Conservation (phyloP, 2,888 invertebrate species). For the Tortrix viridana region DNA sequence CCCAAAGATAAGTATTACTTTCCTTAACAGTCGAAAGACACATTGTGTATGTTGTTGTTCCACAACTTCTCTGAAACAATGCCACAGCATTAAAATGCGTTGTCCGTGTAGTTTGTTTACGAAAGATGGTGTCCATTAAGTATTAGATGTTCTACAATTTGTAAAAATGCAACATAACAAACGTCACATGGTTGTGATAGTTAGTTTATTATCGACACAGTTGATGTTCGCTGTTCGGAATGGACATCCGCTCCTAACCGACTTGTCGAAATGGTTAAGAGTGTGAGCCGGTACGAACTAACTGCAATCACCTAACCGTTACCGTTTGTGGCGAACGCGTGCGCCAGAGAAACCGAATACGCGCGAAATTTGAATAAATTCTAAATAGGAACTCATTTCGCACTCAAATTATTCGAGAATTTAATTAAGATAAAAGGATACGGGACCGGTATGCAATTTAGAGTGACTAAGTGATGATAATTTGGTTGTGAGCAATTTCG, state of each 20-base stretch:
- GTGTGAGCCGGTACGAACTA: conserved; percentile 64
- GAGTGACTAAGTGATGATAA: conserved; percentile 35
- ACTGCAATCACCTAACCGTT: conserved; percentile 71
- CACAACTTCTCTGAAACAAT: too few species aligned
- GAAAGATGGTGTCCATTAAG: too few species aligned
- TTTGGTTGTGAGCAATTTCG: conserved; percentile 37
- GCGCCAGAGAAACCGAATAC: conserved; percentile 50
- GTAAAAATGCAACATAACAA: conserved; percentile 33
- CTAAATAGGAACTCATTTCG: conserved; percentile 42
- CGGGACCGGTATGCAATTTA: conserved; percentile 7
- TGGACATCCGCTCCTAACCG: conserved; percentile 64
- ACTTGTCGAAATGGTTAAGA: conserved; percentile 75
- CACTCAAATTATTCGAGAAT: neutral
- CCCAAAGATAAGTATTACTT: too few species aligned
- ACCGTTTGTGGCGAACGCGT: conserved; percentile 69
- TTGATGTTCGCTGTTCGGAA: conserved; percentile 49
- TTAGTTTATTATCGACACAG: conserved; percentile 39
- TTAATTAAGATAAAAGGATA: neutral
- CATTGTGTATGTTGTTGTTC: too few species aligned
- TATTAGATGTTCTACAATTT: neutral
- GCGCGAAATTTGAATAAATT: conserved; percentile 54
- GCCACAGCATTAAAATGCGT: too few species aligned
- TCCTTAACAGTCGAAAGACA: too few species aligned
- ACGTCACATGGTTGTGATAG: conserved; percentile 31
- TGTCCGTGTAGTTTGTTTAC: too few species aligned